Evolutionary conservation across 1,140 invertebrate genomes (phyloP).

Genomic region (Myzus persicae): DNA sequence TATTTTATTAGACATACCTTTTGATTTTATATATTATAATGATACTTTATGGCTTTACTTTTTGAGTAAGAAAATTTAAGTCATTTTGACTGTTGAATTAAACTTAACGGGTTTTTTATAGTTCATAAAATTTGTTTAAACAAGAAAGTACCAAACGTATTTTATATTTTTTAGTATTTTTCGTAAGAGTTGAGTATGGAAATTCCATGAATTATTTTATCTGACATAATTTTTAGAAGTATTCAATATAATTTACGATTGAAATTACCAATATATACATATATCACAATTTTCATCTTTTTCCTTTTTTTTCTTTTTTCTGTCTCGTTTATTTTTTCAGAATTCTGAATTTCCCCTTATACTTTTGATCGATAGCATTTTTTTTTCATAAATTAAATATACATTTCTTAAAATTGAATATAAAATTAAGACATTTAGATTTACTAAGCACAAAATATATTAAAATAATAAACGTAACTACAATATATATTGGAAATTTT

Average conservation of each 20-base stretch:
- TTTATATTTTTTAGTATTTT: neutral
- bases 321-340: neutral
- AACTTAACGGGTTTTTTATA: neutral
- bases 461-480: neutral
- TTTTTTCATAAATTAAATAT: neutral
- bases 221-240: neutral
- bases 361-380: neutral
- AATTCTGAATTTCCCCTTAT: neutral
- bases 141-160: neutral
- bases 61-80: neutral
- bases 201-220: neutral
- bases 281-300: neutral
- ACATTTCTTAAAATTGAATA: neutral
- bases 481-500: neutral
- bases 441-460: neutral
- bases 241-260: conserved; percentile 10
- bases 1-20: neutral
- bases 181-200: neutral
- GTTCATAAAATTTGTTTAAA: neutral
- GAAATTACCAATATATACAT: neutral
- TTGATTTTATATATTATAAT: neutral
- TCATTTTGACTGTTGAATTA: neutral
- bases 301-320: neutral
- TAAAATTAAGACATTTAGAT: neutral
- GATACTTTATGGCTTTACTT: neutral